A percentile compares a stretch with the other conserved stretches of the same genome.
Conservation (phyloP, 2,797 vertebrate species). For the Liparis tanakae region DNA sequence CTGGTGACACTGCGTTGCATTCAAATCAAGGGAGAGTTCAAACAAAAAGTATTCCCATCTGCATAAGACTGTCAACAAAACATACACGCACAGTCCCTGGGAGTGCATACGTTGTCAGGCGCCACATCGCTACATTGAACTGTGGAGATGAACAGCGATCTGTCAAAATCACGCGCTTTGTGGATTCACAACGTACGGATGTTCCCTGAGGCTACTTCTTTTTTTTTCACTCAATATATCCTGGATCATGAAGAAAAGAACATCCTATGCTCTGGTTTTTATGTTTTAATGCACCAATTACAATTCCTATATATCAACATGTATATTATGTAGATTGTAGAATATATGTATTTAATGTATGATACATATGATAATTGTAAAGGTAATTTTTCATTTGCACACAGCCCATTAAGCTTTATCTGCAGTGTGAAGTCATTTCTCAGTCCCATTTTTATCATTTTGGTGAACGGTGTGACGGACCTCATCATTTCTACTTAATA, state of each 20-base stretch:
- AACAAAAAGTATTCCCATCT: slow-evolving; percentile 9
- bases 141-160: not conserved
- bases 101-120: not conserved
- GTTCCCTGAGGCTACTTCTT: too few relatives aligned
- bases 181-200: not conserved
- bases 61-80: not conserved
- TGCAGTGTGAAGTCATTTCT: too few relatives aligned
- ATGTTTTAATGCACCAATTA: not conserved
- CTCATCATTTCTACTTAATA: too few relatives aligned
- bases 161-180: not conserved
- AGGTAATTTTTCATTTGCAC: too few relatives aligned
- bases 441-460: too few relatives aligned
- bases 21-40: slow-evolving; percentile 1
- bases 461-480: too few relatives aligned
- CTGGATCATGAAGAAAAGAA: not conserved
- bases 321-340: too few relatives aligned
- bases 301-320: too few relatives aligned
- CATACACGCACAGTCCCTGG: not conserved
- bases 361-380: too few relatives aligned
- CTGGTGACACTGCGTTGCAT: slow-evolving; percentile 20
- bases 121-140: not conserved
- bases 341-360: too few relatives aligned
- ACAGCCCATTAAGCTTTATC: too few relatives aligned
- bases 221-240: not conserved
- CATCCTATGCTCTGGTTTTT: not conserved